Evolutionary conservation across 2,113 vertebrate genomes (phyloP).

Genomic region (Cichladusa arquata): DNA sequence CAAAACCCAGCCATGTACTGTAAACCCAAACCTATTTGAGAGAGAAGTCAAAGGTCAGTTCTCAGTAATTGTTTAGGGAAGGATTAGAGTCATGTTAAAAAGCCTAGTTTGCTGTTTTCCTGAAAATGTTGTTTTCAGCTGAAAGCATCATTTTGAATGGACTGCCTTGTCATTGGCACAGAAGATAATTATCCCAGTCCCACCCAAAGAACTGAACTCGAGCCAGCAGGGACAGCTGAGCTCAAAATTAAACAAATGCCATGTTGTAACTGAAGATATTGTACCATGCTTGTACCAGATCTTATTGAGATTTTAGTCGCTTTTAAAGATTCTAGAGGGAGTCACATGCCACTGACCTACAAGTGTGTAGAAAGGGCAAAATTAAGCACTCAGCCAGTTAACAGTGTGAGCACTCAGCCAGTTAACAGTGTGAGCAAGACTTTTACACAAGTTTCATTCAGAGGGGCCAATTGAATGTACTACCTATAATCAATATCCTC

Average conservation of each 20-base stretch:
- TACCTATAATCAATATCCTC: neutral
- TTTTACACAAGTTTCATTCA: neutral
- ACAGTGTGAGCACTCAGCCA: neutral
- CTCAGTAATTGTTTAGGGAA: neutral
- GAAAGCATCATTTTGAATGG: slow-evolving; percentile 38
- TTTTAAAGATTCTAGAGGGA: neutral
- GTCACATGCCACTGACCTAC: neutral
- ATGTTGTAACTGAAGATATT: neutral
- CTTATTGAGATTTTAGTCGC: neutral
- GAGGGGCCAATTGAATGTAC: neutral
- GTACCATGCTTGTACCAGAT: neutral
- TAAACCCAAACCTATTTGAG: neutral
- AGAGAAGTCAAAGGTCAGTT: slow-evolving; percentile 23
- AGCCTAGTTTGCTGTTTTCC: slow-evolving; percentile 6
- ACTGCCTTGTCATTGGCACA: slow-evolving; percentile 12
- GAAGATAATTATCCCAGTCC: slow-evolving; percentile 38
- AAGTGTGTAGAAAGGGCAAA: neutral
- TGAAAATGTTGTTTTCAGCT: slow-evolving; percentile 12
- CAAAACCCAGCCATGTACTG: neutral
- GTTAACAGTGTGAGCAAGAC: neutral
- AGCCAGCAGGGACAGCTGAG: slow-evolving; percentile 30
- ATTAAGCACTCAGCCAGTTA: neutral
- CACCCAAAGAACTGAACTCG: slow-evolving; percentile 14
- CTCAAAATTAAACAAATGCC: slow-evolving; percentile 2
- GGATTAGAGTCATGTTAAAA: slow-evolving; percentile 11